Evolutionary conservation across 2,797 vertebrate genomes (phyloP).

Genomic region (Bradypodion pumilum): DNA sequence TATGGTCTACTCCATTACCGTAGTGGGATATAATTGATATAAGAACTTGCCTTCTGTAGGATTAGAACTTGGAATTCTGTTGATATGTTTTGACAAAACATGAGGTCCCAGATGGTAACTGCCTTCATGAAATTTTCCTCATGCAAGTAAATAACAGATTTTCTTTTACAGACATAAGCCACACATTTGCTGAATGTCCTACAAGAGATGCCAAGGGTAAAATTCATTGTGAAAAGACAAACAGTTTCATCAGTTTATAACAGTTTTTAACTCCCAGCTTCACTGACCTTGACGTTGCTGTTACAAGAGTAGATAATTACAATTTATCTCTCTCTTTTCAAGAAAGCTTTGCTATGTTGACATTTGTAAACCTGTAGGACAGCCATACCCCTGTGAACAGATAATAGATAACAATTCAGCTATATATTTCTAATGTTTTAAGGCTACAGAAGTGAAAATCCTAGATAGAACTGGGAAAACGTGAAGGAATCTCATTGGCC

Average conservation of each 20-base stretch:
- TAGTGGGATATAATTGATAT: too few species aligned
- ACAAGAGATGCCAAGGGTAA: conserved; percentile 23
- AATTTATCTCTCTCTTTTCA: conserved; percentile 39
- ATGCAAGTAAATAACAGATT: conserved; percentile 8
- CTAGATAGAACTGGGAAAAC: neutral
- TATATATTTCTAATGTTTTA: conserved; percentile 24
- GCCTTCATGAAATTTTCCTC: neutral
- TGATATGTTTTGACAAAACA: neutral
- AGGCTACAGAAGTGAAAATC: conserved; percentile 4
- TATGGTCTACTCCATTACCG: too few species aligned
- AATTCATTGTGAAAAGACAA: conserved; percentile 27
- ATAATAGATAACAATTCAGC: conserved; percentile 10
- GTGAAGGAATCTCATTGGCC: neutral
- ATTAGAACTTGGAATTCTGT: conserved; percentile 5
- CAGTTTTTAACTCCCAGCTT: conserved; percentile 28
- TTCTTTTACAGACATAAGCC: neutral
- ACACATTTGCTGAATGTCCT: conserved; percentile 11
- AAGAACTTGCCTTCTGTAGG: neutral
- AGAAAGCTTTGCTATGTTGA: conserved; percentile 28
- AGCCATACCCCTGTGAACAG: neutral
- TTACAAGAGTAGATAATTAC: conserved; percentile 32
- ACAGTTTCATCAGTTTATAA: conserved; percentile 25
- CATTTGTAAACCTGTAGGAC: neutral
- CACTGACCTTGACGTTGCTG: conserved; percentile 23
- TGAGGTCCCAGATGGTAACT: neutral